These are phyloP conservation scores for Kradibia gibbosae DNA, from an alignment of 1,140 invertebrate genomes.

Conservation along the genomic window DNA sequence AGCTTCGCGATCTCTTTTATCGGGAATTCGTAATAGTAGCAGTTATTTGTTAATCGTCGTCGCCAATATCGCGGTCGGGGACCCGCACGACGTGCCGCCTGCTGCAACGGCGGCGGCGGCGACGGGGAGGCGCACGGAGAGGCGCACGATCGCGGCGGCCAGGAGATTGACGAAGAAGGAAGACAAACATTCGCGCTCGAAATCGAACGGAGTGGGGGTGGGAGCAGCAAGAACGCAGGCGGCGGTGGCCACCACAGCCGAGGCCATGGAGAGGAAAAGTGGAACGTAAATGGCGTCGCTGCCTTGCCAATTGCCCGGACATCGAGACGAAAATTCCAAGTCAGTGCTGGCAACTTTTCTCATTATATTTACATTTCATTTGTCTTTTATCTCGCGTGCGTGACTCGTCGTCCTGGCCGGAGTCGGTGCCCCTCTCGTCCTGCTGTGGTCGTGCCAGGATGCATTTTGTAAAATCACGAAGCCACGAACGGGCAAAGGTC, in stretches of 20 bases:
- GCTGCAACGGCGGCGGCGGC: too few relatives aligned
- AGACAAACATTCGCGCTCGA: neutral
- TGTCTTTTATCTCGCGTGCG: conserved; percentile 26
- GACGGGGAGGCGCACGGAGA: too few relatives aligned
- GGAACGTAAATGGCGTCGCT: conserved; percentile 58
- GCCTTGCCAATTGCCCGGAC: conserved; percentile 63
- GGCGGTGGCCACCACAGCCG: neutral
- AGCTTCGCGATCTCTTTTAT: neutral
- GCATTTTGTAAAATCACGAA: neutral
- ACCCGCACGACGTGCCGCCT: too few relatives aligned
- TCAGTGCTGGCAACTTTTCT: conserved; percentile 70
- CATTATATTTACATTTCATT: conserved; percentile 51
- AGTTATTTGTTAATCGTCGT: neutral
- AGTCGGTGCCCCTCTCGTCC: neutral
- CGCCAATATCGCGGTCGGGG: neutral
- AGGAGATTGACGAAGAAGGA: conserved; percentile 4
- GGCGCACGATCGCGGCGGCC: too few relatives aligned
- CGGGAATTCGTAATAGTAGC: too few relatives aligned
- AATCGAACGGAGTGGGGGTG: conserved; percentile 16
- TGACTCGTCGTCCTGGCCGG: neutral
- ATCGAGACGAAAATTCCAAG: conserved; percentile 65
- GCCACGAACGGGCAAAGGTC: neutral
- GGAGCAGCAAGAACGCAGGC: neutral
- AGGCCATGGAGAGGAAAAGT: conserved; percentile 1
- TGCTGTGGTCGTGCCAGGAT: neutral